Evolutionary conservation across 1,140 invertebrate genomes (phyloP), one percentile per base, ranked within the genome.

Genomic region (Drosophila ananassae): DNA sequence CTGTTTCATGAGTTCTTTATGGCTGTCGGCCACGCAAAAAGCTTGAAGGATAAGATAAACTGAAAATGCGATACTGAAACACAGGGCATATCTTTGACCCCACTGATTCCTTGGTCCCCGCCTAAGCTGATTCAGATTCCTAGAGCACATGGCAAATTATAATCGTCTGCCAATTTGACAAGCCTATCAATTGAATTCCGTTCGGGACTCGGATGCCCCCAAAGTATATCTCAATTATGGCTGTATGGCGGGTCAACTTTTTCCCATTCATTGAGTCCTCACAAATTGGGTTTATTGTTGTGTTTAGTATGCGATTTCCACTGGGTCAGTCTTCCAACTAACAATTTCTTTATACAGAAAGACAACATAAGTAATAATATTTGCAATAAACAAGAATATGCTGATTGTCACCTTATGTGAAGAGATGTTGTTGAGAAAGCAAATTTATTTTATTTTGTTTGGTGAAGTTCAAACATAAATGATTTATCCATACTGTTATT

Each of bases 221-320:
- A 32, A 28, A 62, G 56, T 74, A 75, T 76, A 56, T 67, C 68
- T 63, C 56, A 66, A 72, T 75, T 74, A 50, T 51, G 55, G 30
- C 46, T 37, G 32, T 21, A 24, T 37, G 44, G 21, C 28, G 22
- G 21, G 48, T 24, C 47, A 39, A 46, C 39, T 54, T 46, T 63
- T 57, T 41, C 46, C 22, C 41, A 30, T 66, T 83, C 78, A 75
- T 72, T 82, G 80, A 41, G 50, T 34, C n/a, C 52, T 50, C 28
- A 46, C 62, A 84, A 83, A 84, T 84, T 79, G 61, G 78, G 44
- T 66, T 82, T 79, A 83, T 84, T 83, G 76, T 83, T 83, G 79
- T 66, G 64, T 61, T 69, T 61, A 66, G 39, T 41, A 44, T 44
- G 41, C 60, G 34, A 78, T 61, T 74, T 69, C 57, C 53, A 51